Conservation (phyloP, 2,888 invertebrate species). For the Entomobrya proxima region DNA sequence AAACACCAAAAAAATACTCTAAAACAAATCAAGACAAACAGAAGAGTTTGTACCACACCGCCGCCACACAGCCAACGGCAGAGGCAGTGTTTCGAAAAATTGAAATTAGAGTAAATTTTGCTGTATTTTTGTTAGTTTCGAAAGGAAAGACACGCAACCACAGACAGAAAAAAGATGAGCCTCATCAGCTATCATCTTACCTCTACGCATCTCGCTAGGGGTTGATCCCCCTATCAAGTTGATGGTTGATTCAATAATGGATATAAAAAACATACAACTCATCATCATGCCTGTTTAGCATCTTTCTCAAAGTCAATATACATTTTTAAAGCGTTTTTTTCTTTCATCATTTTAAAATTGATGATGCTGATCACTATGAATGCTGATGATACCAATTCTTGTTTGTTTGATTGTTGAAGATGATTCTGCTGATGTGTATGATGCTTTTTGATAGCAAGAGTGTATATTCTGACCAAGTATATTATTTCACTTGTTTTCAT, state of each 20-base stretch:
- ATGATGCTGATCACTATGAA: not conserved
- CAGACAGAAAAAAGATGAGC: not conserved
- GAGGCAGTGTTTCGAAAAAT: no score
- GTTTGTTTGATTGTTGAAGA: not conserved
- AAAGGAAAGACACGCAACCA: not conserved
- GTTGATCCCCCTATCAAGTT: not conserved
- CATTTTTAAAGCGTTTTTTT: not conserved
- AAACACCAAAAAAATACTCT: not conserved
- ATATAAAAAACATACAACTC: not conserved
- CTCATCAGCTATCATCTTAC: not conserved
- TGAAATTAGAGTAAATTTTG: not conserved
- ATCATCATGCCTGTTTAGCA: not conserved
- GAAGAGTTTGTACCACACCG: not conserved
- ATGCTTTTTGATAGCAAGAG: not conserved
- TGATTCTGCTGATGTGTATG: not conserved
- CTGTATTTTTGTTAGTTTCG: not conserved
- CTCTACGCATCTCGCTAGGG: no score
- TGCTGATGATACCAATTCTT: constrained; percentile 9
- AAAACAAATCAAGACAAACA: not conserved
- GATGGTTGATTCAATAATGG: constrained; percentile 8
- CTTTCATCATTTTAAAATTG: not conserved
- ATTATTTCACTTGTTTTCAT: not conserved
- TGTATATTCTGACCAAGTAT: not conserved
- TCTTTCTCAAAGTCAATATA: not conserved
- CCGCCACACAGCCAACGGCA: not conserved